Percentiles rank a stretch among this genome's conserved stretches.
These are phyloP conservation scores for Sebastes goodei DNA, from an alignment of 2,797 vertebrate genomes.

Conservation along the genomic window DNA sequence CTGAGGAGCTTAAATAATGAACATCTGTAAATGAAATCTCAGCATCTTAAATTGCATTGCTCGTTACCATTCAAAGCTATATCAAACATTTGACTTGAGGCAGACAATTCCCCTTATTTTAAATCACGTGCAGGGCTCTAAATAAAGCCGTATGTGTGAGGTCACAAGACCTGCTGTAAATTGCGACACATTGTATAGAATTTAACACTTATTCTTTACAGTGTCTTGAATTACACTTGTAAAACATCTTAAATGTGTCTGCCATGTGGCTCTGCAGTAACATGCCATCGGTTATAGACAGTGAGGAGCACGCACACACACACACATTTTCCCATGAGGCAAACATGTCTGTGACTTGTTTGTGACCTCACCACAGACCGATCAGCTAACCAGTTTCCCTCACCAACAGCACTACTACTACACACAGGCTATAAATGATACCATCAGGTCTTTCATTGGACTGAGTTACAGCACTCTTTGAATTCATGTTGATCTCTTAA, in stretches of 20 bases:
- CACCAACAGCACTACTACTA: conserved; percentile 31
- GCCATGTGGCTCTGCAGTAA: conserved; percentile 63
- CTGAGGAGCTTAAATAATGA: neutral
- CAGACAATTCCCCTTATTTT: conserved; percentile 6
- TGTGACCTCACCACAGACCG: conserved; percentile 72
- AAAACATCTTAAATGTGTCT: conserved; percentile 73
- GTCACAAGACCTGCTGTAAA: conserved; percentile 2
- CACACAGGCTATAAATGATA: conserved; percentile 32
- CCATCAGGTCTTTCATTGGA: conserved; percentile 41
- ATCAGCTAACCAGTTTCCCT: conserved; percentile 53
- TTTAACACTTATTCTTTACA: conserved; percentile 56
- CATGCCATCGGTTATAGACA: conserved; percentile 46
- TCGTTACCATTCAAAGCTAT: conserved; percentile 1
- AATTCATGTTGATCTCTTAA: conserved; percentile 5
- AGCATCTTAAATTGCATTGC: neutral
- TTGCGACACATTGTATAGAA: conserved; percentile 39
- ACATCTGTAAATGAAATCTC: conserved; percentile 8
- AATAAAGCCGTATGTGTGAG: conserved; percentile 18
- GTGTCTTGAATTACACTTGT: conserved; percentile 65
- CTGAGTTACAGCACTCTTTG: conserved; percentile 17
- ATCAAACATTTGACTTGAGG: conserved; percentile 17
- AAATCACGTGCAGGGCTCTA: neutral
- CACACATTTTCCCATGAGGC: conserved; percentile 57
- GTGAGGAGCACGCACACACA: conserved; percentile 4
- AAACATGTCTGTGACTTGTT: conserved; percentile 72